Conservation (phyloP, 2,113 vertebrate genomes). For the Dascyllus trimaculatus region DNA sequence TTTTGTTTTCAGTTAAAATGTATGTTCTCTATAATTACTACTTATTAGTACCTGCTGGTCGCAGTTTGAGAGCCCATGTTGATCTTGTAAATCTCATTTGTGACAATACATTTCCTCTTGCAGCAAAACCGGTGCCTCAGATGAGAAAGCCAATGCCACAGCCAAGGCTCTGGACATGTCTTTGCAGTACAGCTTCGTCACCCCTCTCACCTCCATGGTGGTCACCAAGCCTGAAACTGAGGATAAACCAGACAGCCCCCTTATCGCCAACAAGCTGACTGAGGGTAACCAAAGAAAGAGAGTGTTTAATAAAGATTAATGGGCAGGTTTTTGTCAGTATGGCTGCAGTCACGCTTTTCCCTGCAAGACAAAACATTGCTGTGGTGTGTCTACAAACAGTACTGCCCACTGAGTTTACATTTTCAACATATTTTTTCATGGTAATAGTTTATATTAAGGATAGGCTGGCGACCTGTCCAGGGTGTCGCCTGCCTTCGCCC, state of each 20-base stretch:
- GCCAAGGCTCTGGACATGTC: conserved; percentile 86
- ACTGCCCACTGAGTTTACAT: background rate
- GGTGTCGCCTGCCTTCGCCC: too few relatives aligned
- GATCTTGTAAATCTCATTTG: background rate
- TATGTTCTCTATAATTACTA: too few relatives aligned
- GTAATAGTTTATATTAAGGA: too few relatives aligned
- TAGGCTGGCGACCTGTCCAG: too few relatives aligned
- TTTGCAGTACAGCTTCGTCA: conserved; percentile 91
- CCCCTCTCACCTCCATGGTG: conserved; percentile 94
- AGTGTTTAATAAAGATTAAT: background rate
- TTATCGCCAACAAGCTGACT: conserved; percentile 90
- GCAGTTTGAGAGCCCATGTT: background rate
- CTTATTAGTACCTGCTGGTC: too few relatives aligned
- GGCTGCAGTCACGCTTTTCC: background rate
- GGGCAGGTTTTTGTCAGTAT: background rate
- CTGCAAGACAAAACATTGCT: background rate
- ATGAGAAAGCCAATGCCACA: conserved; percentile 80
- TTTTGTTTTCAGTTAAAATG: background rate
- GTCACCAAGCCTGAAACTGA: conserved; percentile 88
- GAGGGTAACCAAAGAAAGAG: conserved; percentile 76
- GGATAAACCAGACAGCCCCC: conserved; percentile 19
- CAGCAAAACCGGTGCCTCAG: conserved; percentile 82
- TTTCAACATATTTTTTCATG: background rate
- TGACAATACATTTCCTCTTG: background rate
- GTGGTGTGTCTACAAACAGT: background rate